Evolutionary conservation across 1,140 invertebrate species (phyloP).

Genomic region (Leptopilina clavipes): DNA sequence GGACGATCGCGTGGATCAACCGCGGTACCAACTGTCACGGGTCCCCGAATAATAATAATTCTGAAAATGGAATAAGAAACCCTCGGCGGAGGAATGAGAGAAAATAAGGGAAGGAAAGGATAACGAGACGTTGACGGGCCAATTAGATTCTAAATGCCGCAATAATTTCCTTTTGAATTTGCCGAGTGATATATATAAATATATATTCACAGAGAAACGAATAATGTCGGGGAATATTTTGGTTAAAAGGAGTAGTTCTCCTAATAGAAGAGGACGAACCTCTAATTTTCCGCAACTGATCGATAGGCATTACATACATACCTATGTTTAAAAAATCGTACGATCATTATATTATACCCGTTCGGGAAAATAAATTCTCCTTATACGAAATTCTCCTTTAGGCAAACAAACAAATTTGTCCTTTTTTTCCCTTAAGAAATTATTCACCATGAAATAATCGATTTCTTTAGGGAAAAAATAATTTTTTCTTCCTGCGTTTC

Average conservation of each 20-base stretch:
- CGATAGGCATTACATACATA: slow-evolving; percentile 17
- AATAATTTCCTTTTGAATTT: slow-evolving; percentile 53
- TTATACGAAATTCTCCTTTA: background rate
- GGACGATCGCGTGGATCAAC: slow-evolving; percentile 48
- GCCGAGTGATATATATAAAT: slow-evolving; percentile 41
- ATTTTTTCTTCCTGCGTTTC: too few species aligned
- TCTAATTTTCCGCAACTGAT: slow-evolving; percentile 39
- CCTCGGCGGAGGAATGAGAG: slow-evolving; percentile 39
- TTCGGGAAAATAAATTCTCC: background rate
- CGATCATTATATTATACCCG: slow-evolving; percentile 3
- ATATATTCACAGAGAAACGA: slow-evolving; percentile 31
- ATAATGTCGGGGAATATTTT: slow-evolving; percentile 33
- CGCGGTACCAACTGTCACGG: slow-evolving; percentile 56
- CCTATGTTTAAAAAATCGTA: slow-evolving; percentile 13
- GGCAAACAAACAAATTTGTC: background rate
- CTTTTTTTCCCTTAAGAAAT: background rate
- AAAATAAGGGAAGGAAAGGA: slow-evolving; percentile 45
- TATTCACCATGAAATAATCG: background rate
- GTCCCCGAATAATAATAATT: slow-evolving; percentile 40
- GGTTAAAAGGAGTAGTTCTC: slow-evolving; percentile 27
- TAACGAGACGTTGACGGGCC: slow-evolving; percentile 63
- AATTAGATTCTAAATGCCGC: slow-evolving; percentile 62
- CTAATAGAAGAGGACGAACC: slow-evolving; percentile 35
- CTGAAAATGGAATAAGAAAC: slow-evolving; percentile 52
- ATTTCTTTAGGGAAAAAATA: background rate